These are phyloP conservation scores for Hycleus cichorii DNA, from an alignment of 1,140 invertebrate genomes.

Conservation along the genomic window DNA sequence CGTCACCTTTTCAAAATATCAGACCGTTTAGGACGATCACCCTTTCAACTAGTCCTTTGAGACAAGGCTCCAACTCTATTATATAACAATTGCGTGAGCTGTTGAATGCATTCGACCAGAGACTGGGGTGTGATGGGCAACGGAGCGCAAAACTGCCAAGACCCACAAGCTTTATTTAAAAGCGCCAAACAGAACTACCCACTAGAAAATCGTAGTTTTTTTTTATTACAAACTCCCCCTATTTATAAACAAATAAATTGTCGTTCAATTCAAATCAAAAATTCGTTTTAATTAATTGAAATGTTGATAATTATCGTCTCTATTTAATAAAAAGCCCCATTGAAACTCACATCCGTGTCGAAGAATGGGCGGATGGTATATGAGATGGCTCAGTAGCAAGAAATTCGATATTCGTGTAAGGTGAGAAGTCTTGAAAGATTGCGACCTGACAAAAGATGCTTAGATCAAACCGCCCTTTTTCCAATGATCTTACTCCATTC, in stretches of 20 bases:
- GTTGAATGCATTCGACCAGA: constrained; percentile 27
- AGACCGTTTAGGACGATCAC: constrained; percentile 25
- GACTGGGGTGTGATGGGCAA: constrained; percentile 25
- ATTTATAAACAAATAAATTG: neutral
- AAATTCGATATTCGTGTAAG: constrained; percentile 18
- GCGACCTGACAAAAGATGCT: constrained; percentile 12
- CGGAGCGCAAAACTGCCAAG: constrained; percentile 23
- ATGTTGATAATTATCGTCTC: neutral
- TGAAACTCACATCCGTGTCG: constrained; percentile 7
- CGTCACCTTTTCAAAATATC: constrained; percentile 29
- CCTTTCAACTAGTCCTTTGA: constrained; percentile 24
- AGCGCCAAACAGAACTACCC: neutral
- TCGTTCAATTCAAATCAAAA: no score
- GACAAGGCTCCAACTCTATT: constrained; percentile 22
- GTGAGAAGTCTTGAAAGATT: constrained; percentile 18
- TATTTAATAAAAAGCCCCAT: neutral
- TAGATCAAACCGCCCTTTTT: constrained; percentile 14
- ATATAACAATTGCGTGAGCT: constrained; percentile 29
- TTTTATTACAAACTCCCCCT: neutral
- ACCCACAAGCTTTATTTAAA: constrained; percentile 19
- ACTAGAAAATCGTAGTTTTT: no score
- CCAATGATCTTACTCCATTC: neutral
- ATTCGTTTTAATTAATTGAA: neutral
- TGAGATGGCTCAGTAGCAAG: constrained; percentile 17
- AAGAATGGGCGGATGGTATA: constrained; percentile 15